phyloP scores from a whole-genome alignment of 2,113 vertebrate genomes.

The Heterotilapia buettikoferi region DNA sequence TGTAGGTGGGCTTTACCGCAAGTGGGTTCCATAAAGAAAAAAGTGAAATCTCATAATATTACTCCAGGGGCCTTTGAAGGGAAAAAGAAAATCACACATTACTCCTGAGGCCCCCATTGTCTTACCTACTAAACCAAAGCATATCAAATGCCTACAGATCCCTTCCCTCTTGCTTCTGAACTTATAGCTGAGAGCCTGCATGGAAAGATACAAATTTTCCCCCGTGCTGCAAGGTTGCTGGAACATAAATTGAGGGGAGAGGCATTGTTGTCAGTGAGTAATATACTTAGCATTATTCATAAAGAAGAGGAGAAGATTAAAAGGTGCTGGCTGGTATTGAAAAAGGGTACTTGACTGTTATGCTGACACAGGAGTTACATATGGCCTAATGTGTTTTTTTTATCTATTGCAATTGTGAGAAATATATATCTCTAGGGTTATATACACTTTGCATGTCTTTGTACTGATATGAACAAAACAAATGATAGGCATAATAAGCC shows the following conservation, averaged over 20 bases:
- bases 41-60: constrained; percentile 57
- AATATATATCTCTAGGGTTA: constrained; percentile 61
- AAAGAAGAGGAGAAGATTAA: constrained; percentile 64
- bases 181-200: constrained; percentile 61
- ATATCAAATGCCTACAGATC: constrained; percentile 71
- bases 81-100: constrained; percentile 55
- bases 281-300: constrained; percentile 76
- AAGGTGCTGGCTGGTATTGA: constrained; percentile 40
- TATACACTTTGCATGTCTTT: constrained; percentile 55
- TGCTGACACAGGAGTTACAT: constrained; percentile 63
- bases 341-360: constrained; percentile 48
- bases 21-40: constrained; percentile 56
- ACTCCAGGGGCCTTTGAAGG: constrained; percentile 55
- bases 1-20: constrained; percentile 68
- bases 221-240: constrained; percentile 59
- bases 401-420: constrained; percentile 62
- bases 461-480: constrained; percentile 66
- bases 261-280: constrained; percentile 72
- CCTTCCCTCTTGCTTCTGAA: constrained; percentile 37
- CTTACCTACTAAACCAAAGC: constrained; percentile 56
- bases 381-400: constrained; percentile 60
- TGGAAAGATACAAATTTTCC: constrained; percentile 74
- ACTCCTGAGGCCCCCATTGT: constrained; percentile 60
- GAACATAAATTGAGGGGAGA: constrained; percentile 73
- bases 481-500: constrained; percentile 57